These are phyloP conservation scores for Elachura formosa DNA, from an alignment of 2,113 vertebrate species.

Conservation along the genomic window DNA sequence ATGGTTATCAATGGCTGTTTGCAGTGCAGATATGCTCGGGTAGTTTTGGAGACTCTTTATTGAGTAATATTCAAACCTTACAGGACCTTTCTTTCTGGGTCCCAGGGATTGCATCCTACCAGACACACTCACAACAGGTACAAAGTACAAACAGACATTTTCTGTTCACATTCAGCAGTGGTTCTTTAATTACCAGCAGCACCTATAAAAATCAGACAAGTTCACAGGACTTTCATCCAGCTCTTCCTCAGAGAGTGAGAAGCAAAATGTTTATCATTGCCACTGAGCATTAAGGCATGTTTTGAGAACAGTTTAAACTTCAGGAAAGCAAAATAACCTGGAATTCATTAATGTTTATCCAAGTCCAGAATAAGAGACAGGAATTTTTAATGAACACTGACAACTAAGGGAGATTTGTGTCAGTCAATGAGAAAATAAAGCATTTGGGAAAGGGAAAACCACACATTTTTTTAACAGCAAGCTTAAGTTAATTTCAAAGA, in stretches of 20 bases:
- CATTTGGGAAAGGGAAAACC: neutral
- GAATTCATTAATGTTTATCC: neutral
- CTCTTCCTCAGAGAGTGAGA: neutral
- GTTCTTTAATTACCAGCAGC: neutral
- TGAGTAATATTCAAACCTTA: neutral
- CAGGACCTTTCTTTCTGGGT: neutral
- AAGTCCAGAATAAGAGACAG: neutral
- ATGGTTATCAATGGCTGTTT: neutral
- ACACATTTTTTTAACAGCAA: neutral
- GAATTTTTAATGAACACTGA: neutral
- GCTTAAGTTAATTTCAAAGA: neutral
- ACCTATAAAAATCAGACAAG: neutral
- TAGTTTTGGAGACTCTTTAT: neutral
- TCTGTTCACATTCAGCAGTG: neutral
- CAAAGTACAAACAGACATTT: neutral
- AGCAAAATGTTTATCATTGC: neutral
- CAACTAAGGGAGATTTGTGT: neutral
- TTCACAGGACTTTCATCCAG: neutral
- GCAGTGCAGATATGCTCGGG: neutral
- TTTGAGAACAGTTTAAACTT: neutral
- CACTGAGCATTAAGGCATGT: neutral
- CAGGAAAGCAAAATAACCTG: neutral
- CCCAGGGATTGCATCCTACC: neutral
- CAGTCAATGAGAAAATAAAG: neutral
- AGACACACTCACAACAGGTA: neutral